Percentiles rank a stretch among this genome's conserved stretches.
Evolutionary conservation across 2,113 vertebrate genomes (phyloP).

Genomic region (Sturnus vulgaris): DNA sequence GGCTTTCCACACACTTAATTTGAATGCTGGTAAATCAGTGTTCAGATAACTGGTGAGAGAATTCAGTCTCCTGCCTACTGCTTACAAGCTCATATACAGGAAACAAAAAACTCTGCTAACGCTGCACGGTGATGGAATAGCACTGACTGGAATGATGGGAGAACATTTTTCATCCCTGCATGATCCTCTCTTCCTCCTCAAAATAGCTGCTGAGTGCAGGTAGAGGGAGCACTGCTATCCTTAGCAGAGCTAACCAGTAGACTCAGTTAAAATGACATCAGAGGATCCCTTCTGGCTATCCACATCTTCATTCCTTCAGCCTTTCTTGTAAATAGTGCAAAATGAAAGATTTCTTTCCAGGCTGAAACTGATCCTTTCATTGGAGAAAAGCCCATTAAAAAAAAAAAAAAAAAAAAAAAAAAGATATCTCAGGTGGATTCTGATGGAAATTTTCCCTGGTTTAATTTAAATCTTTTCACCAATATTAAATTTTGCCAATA

Average conservation of each 20-base stretch:
- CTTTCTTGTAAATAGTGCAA: not conserved
- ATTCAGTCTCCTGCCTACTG: not conserved
- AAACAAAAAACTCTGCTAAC: not conserved
- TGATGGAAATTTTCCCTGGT: not conserved
- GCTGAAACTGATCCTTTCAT: not conserved
- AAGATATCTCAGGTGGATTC: not conserved
- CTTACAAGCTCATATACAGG: not conserved
- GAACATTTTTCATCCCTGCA: not conserved
- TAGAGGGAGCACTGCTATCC: not conserved
- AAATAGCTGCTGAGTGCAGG: not conserved
- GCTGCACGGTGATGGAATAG: not conserved
- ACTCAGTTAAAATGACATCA: not conserved
- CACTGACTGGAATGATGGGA: not conserved
- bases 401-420: not conserved
- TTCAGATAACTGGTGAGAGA: not conserved
- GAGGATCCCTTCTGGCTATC: not conserved
- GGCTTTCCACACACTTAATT: not conserved
- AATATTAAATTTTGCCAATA: not conserved
- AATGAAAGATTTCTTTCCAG: not conserved
- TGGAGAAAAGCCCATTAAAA: not conserved
- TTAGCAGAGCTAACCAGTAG: not conserved
- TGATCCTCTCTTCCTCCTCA: not conserved
- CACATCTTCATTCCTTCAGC: not conserved
- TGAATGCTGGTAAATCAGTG: not conserved
- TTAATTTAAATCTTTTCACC: not conserved